Evolutionary conservation across 2,888 invertebrate genomes (phyloP).

Genomic region (Melieria omissa): DNA sequence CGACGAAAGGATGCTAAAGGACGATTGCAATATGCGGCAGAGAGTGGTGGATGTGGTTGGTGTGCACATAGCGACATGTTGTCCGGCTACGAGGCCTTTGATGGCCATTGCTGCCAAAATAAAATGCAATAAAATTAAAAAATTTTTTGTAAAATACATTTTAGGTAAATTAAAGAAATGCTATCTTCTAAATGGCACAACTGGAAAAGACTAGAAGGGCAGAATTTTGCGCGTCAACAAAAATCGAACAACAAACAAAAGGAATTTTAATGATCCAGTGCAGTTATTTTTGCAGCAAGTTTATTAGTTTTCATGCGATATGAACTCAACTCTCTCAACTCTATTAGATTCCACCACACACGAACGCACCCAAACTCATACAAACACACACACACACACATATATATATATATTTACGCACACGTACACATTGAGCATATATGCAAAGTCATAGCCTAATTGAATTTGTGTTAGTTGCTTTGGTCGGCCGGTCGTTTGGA

Average conservation of each 20-base stretch:
- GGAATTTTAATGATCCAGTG: conserved; percentile 49
- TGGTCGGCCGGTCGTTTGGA: neutral
- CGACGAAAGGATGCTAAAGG: conserved; percentile 37
- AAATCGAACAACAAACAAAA: conserved; percentile 40
- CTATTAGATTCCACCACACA: conserved; percentile 49
- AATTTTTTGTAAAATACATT: too few species aligned
- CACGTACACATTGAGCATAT: conserved; percentile 41
- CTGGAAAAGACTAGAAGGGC: too few species aligned
- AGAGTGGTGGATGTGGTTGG: neutral
- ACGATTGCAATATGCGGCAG: neutral
- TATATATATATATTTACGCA: conserved; percentile 23
- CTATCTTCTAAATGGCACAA: too few species aligned
- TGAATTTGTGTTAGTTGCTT: conserved; percentile 53
- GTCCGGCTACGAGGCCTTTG: too few species aligned
- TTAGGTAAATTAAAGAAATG: too few species aligned
- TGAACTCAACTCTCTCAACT: conserved; percentile 52
- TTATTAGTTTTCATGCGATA: conserved; percentile 44
- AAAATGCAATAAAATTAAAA: neutral
- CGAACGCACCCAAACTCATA: conserved; percentile 32
- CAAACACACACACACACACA: conserved; percentile 15
- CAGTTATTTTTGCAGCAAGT: conserved; percentile 52
- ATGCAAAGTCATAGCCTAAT: conserved; percentile 50
- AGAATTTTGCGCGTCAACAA: conserved; percentile 45
- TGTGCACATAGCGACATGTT: too few species aligned
- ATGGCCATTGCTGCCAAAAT: neutral